phyloP scores from a whole-genome alignment of 2,888 invertebrate genomes.

The Pammene fasciana region DNA sequence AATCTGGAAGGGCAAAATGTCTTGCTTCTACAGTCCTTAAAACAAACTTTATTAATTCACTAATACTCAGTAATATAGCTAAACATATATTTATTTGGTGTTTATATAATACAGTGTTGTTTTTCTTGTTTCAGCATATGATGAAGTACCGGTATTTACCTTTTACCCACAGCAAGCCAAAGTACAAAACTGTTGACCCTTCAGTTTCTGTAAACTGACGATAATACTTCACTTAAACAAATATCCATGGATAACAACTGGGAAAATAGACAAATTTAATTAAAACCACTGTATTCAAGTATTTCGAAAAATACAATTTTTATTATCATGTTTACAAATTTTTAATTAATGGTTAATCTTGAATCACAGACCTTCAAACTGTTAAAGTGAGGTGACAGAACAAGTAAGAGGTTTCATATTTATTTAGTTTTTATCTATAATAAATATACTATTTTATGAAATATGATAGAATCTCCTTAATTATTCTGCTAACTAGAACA shows the following conservation, averaged over 20 bases:
- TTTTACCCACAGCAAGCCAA: slow-evolving; percentile 98
- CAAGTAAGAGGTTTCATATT: background rate
- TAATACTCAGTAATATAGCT: too few relatives aligned
- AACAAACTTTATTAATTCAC: too few relatives aligned
- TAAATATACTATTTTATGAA: background rate
- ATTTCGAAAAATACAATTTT: slow-evolving; percentile 80
- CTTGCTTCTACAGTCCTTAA: too few relatives aligned
- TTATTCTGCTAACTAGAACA: background rate
- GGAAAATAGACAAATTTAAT: slow-evolving; percentile 69
- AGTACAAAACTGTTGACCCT: slow-evolving; percentile 88
- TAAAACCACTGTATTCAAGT: slow-evolving; percentile 77
- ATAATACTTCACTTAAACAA: slow-evolving; percentile 51
- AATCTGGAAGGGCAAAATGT: too few relatives aligned
- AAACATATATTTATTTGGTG: slow-evolving; percentile 6
- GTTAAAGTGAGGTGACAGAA: background rate
- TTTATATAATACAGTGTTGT: slow-evolving; percentile 6
- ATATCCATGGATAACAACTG: slow-evolving; percentile 49
- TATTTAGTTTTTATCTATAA: background rate
- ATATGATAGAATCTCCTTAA: background rate
- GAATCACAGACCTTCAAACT: slow-evolving; percentile 3
- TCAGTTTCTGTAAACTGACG: slow-evolving; percentile 75
- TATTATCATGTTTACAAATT: slow-evolving; percentile 72
- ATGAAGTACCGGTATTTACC: slow-evolving; percentile 99
- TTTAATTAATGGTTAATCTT: slow-evolving; percentile 52
- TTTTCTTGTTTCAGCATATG: slow-evolving; percentile 94